phyloP scores from a whole-genome alignment of 2,797 vertebrate genomes.

The Eulemur rubriventer region DNA sequence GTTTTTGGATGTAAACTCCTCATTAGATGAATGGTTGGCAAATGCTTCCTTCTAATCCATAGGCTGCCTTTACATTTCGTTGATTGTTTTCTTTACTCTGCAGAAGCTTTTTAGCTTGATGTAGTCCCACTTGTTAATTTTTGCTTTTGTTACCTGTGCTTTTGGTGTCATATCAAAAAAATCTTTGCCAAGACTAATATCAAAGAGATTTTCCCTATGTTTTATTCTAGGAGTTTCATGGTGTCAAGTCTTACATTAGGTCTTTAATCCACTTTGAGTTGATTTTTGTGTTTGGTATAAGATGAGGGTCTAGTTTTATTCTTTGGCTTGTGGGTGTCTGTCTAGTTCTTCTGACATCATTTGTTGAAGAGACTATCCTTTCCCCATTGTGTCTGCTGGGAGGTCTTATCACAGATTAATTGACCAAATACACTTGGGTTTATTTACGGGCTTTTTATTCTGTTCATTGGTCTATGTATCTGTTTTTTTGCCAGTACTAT shows the following conservation, averaged over 20 bases:
- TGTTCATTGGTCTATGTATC: neutral
- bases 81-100: neutral
- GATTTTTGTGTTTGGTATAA: neutral
- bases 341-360: neutral
- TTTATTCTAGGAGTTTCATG: neutral
- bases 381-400: neutral
- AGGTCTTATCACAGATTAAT: neutral
- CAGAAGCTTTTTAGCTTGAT: neutral
- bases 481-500: neutral
- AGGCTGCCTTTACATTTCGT: neutral
- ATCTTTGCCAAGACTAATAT: neutral
- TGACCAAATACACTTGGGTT: neutral
- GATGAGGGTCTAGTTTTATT: neutral
- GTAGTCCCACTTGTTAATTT: neutral
- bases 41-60: neutral
- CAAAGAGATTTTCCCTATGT: neutral
- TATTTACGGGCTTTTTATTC: neutral
- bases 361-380: neutral
- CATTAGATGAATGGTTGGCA: neutral
- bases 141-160: neutral
- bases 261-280: neutral
- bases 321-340: neutral
- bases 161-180: neutral
- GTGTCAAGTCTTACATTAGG: neutral
- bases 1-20: neutral